These are phyloP conservation scores for Scolopax rusticola DNA, from an alignment of 2,797 vertebrate species.

Conservation along the genomic window DNA sequence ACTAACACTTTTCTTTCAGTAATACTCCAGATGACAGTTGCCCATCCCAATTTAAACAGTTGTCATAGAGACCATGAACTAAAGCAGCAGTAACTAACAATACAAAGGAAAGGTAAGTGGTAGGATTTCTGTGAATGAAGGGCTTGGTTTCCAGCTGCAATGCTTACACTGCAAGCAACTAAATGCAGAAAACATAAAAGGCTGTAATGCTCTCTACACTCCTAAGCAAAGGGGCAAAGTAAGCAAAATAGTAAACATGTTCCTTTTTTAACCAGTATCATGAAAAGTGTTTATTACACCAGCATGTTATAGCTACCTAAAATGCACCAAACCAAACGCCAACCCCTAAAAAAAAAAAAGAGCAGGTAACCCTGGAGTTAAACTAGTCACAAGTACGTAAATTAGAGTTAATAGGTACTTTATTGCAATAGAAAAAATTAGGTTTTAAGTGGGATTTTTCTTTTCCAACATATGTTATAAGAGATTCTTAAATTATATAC, in stretches of 20 bases:
- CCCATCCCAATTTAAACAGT: conserved; percentile 95
- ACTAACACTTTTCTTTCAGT: conserved; percentile 89
- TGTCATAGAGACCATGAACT: conserved; percentile 92
- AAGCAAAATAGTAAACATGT: conserved; percentile 36
- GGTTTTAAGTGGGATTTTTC: not conserved
- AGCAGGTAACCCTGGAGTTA: conserved; percentile 24
- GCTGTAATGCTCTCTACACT: not conserved
- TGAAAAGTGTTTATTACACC: not conserved
- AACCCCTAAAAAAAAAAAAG: conserved; percentile 18
- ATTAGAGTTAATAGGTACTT: conserved; percentile 9
- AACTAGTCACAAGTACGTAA: not conserved
- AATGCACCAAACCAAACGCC: conserved; percentile 28
- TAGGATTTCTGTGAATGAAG: conserved; percentile 79
- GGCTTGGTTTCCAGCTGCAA: conserved; percentile 53
- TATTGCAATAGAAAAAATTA: conserved; percentile 4
- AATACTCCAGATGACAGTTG: conserved; percentile 95
- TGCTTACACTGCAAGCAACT: conserved; percentile 50
- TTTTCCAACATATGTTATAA: not conserved
- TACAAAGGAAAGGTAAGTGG: conserved; percentile 85
- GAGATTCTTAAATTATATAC: not conserved
- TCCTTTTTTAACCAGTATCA: not conserved
- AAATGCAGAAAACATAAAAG: conserved; percentile 51
- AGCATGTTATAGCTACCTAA: conserved; percentile 29
- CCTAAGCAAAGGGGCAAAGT: conserved; percentile 25
- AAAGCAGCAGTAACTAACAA: conserved; percentile 81